Conservation (phyloP, 2,797 vertebrate species). For the Eulemur mongoz region DNA sequence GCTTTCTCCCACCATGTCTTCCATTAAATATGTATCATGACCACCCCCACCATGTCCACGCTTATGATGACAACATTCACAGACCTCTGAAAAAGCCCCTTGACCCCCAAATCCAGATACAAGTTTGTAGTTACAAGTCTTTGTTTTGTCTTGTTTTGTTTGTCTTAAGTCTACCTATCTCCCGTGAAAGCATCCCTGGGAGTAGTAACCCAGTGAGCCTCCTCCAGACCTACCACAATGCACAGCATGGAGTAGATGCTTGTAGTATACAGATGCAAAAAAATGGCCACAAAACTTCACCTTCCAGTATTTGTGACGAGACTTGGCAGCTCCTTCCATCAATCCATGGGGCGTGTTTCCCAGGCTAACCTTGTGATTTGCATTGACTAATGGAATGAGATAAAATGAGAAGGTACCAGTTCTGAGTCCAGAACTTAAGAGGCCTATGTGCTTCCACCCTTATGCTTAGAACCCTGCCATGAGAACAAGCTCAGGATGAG, state of each 20-base stretch:
- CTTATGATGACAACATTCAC: not conserved
- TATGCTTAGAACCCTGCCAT: not conserved
- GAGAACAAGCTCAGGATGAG: not conserved
- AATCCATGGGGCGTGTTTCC: not conserved
- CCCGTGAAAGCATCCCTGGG: not conserved
- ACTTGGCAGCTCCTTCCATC: not conserved
- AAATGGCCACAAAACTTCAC: not conserved
- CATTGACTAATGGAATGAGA: not conserved
- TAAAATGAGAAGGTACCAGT: not conserved
- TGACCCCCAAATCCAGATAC: not conserved
- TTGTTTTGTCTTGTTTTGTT: not conserved
- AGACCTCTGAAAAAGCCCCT: not conserved
- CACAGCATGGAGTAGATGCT: not conserved
- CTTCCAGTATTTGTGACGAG: not conserved
- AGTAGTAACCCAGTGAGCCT: not conserved
- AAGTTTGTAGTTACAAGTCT: not conserved
- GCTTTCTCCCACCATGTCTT: not conserved
- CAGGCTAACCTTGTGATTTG: not conserved
- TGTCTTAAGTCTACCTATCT: not conserved
- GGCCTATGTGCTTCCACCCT: not conserved
- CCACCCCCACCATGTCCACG: not conserved
- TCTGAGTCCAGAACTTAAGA: not conserved
- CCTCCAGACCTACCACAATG: not conserved
- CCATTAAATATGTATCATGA: too few species aligned
- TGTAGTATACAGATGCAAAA: not conserved